Percentiles rank a stretch among this genome's conserved stretches.
Conservation (phyloP, 2,888 invertebrate species). For the Heliconius aoede region DNA sequence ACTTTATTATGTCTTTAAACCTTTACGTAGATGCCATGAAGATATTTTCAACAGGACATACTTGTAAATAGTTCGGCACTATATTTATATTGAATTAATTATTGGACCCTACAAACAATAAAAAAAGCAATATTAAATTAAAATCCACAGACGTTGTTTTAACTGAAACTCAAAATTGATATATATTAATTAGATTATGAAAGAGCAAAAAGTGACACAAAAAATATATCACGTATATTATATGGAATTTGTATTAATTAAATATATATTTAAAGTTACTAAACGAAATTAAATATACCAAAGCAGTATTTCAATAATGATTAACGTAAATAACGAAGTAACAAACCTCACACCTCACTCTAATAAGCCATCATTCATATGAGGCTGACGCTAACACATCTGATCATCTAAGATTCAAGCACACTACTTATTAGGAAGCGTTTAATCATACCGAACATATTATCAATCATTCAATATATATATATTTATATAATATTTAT, state of each 20-base stretch:
- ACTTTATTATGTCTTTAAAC: conserved; percentile 42
- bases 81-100: background rate
- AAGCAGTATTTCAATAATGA: background rate
- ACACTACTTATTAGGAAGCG: conserved; percentile 54
- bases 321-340: background rate
- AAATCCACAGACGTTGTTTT: too few species aligned
- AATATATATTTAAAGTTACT: too few species aligned
- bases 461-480: conserved; percentile 30
- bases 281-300: background rate
- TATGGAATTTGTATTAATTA: too few species aligned
- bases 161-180: too few species aligned
- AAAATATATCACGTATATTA: too few species aligned
- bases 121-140: too few species aligned
- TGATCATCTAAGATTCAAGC: conserved; percentile 23
- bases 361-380: conserved; percentile 27
- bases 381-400: conserved; percentile 10
- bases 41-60: conserved; percentile 36
- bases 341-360: conserved; percentile 10
- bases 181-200: too few species aligned
- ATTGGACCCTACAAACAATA: too few species aligned
- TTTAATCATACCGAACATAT: conserved; percentile 50
- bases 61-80: background rate
- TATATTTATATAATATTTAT: too few species aligned
- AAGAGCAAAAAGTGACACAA: too few species aligned
- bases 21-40: conserved; percentile 42